These are phyloP conservation scores for Planiliza haematocheilus DNA, from an alignment of 2,113 vertebrate species.

Conservation along the genomic window DNA sequence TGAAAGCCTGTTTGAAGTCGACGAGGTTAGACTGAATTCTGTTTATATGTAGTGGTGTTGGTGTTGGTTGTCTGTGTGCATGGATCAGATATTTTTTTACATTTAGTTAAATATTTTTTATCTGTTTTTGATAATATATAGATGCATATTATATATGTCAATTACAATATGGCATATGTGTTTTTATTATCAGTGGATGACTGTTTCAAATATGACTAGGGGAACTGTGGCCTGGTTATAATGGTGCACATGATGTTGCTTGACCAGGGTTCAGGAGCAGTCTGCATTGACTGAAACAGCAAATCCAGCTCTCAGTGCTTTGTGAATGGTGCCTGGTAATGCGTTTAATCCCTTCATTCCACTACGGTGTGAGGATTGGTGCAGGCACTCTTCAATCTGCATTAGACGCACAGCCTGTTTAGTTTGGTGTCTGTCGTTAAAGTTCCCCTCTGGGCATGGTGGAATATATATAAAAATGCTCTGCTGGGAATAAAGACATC, in stretches of 20 bases:
- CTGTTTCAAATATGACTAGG: constrained; percentile 7
- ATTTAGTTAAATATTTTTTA: constrained; percentile 14
- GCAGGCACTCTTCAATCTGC: constrained; percentile 30
- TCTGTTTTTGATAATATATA: neutral
- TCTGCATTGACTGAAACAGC: constrained; percentile 45
- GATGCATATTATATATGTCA: neutral
- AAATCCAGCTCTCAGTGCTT: constrained; percentile 39
- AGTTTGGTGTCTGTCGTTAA: constrained; percentile 9
- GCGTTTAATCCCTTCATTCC: constrained; percentile 66
- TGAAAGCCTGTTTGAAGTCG: constrained; percentile 53
- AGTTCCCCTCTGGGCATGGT: neutral
- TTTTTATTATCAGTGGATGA: constrained; percentile 6
- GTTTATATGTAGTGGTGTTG: constrained; percentile 24
- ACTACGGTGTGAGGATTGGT: constrained; percentile 34
- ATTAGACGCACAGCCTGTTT: constrained; percentile 14
- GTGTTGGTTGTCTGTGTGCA: constrained; percentile 46
- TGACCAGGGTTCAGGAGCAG: constrained; percentile 47
- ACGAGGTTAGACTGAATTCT: constrained; percentile 65
- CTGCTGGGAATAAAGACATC: too few relatives aligned
- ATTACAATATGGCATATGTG: neutral
- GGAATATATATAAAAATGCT: neutral
- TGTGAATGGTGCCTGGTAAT: constrained; percentile 64
- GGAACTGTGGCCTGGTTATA: constrained; percentile 33
- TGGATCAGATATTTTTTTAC: constrained; percentile 17
- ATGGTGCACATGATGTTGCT: constrained; percentile 38